Base-by-base conservation (phyloP, 2,113 vertebrate genomes). In the Brachyhypopomus gauderio region DNA sequence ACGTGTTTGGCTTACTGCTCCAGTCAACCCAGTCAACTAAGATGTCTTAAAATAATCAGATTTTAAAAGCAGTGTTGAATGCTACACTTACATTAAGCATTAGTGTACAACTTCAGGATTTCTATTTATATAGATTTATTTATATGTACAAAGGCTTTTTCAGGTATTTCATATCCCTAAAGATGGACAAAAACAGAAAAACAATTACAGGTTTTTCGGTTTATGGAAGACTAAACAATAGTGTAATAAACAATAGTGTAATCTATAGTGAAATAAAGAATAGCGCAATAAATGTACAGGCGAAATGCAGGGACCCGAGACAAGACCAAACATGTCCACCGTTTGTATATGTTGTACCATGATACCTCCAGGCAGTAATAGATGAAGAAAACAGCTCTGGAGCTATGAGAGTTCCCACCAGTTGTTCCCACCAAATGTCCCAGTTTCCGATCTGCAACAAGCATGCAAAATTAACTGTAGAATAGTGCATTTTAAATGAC, bases 201-300 rank as follows among this genome's bases (percentile, higher is more conserved):
- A 88, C 30, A 84, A 85, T 85, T 92, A 92, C 89, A 92, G 89
- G 85, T 92, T 91, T 52, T 88, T 90, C 92, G 91, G 90, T 93
- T 91, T 88, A 93, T 92, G 92, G 93, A 94, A 93, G 92, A 94
- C 92, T 92, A 93, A 92, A 92, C 80, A 83, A 85, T 85, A 76
- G 89, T 87, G 86, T 86, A 87, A 87, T 86, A 93, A 92, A 92
- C 80, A 83, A 85, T 84, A 76, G 89, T 87, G 86, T 86, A 87
- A 87, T 85, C 30, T 30, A 30, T 30, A 30, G 30, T 30, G 30
- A 30, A 30, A 30, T 92, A 93, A 92, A 92, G 78, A 83, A 85
- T 85, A 76, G 89, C 87, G 86, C 85, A 87, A 87, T 86, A 76
- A 89, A 90, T 88, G 88, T 85, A 80, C 87, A 88, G 89, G 78